A percentile compares a stretch with the other conserved stretches of the same genome.
phyloP scores from a whole-genome alignment of 2,797 vertebrate genomes.

The Oreortyx pictus region DNA sequence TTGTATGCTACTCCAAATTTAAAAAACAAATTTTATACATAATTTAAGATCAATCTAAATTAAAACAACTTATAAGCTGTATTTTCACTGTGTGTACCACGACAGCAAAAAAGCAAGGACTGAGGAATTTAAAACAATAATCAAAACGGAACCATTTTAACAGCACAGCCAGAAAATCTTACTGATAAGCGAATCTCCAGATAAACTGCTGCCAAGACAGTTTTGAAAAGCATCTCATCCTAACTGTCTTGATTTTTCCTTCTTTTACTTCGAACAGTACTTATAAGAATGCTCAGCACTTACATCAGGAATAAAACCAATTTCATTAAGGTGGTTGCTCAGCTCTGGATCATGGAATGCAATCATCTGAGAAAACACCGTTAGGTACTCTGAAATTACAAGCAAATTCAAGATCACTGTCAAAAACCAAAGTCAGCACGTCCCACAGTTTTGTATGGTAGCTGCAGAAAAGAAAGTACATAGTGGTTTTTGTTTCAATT shows the following conservation, averaged over 20 bases:
- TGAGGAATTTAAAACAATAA: not conserved
- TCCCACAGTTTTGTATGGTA: not conserved
- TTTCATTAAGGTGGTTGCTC: constrained; percentile 98
- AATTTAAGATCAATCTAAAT: not conserved
- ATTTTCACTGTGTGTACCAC: not conserved
- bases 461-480: not conserved
- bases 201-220: not conserved
- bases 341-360: constrained; percentile 98
- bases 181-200: not conserved
- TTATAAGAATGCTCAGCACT: constrained; percentile 75
- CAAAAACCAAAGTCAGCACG: not conserved
- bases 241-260: not conserved
- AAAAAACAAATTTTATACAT: not conserved
- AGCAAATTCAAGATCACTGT: not conserved
- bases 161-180: not conserved
- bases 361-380: constrained; percentile 99
- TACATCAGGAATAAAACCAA: constrained; percentile 98
- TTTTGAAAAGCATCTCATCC: not conserved
- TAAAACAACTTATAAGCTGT: not conserved
- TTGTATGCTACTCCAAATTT: not conserved
- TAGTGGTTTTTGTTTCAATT: not conserved
- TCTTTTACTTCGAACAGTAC: not conserved
- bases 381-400: constrained; percentile 91
- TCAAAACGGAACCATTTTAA: not conserved
- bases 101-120: not conserved